A percentile compares a stretch with the other conserved stretches of the same genome.
phyloP scores from a whole-genome alignment of 2,888 invertebrate genomes.

The Caradrina kadenii region DNA sequence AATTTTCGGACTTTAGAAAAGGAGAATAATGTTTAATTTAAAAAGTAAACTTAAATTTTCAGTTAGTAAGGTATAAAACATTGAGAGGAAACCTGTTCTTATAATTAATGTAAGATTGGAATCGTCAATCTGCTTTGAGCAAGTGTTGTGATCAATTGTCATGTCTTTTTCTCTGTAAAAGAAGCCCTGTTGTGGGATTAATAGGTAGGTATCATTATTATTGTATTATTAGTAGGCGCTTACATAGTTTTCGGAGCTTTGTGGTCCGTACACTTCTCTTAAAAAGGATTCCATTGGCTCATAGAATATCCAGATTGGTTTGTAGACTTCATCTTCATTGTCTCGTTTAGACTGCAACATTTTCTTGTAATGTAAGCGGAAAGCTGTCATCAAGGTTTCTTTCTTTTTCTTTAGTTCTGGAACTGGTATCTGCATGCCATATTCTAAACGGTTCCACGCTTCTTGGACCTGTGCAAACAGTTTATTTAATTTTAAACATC shows the following conservation, averaged over 20 bases:
- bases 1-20: too few species aligned
- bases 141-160: too few species aligned
- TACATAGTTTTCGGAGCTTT: constrained; percentile 24
- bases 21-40: too few species aligned
- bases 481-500: not conserved
- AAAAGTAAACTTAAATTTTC: too few species aligned
- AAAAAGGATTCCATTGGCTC: constrained; percentile 48
- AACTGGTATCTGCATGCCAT: constrained; percentile 46
- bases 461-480: constrained; percentile 43
- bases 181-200: too few species aligned
- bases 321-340: constrained; percentile 45
- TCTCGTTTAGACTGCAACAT: constrained; percentile 31
- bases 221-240: not conserved
- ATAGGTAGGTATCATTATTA: too few species aligned
- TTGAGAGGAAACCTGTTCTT: too few species aligned
- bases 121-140: too few species aligned
- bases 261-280: constrained; percentile 39
- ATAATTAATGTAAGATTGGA: too few species aligned
- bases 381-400: constrained; percentile 53
- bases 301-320: constrained; percentile 54
- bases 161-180: too few species aligned
- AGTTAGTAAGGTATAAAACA: too few species aligned
- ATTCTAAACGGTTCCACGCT: constrained; percentile 51
- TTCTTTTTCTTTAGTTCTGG: constrained; percentile 53
- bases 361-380: constrained; percentile 50